Evolutionary conservation across 2,113 vertebrate genomes (phyloP), one percentile per base, ranked within the genome.

Genomic region (Craseonycteris thonglongyai): DNA sequence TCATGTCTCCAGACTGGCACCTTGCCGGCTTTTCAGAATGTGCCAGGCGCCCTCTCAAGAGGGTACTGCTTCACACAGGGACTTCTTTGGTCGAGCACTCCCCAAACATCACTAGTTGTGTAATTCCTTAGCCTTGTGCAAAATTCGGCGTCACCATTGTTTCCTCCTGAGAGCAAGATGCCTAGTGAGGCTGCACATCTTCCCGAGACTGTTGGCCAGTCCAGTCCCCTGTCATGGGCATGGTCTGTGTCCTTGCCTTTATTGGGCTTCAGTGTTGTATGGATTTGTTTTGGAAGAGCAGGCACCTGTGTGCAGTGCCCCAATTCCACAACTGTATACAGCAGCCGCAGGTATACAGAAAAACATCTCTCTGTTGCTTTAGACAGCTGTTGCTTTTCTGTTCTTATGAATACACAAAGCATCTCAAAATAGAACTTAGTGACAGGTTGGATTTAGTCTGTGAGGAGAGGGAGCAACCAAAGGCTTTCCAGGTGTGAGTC

Each of bases 151-250:
- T 26, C 40, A 30, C 68, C 26, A 5, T 21, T 11, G 22, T 45
- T 40, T 51, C 81, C 72, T 74, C 78, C 13, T 19, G 81, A 74
- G 30, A 74, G 68, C 26, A 38, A 30, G 54, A 3, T 19, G 5
- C 40, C 47, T 28, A 5, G 13, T 3, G 38, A 79, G 58, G 86
- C 75, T n/a, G 38, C 26, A 26, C 18, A 1, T 21, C 74, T 21
- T 61, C 49, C 45, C 1, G 7, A 4, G 84, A 4, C 45, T 3
- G 5, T 3, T 3, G 51, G 58, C 58, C 63, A 7, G 21, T 26
- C 2, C 4, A 4, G 58, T 6, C 5, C 21, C 71, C 84, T 33
- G 51, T 11, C 72, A 3, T 0, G 5, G 7, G 45, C n/a, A 3
- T 28, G 1, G n/a, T 7, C 30, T 65, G 45, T 28, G 12, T 42